Conservation (phyloP, 2,797 vertebrate species). For the Pristis pectinata region DNA sequence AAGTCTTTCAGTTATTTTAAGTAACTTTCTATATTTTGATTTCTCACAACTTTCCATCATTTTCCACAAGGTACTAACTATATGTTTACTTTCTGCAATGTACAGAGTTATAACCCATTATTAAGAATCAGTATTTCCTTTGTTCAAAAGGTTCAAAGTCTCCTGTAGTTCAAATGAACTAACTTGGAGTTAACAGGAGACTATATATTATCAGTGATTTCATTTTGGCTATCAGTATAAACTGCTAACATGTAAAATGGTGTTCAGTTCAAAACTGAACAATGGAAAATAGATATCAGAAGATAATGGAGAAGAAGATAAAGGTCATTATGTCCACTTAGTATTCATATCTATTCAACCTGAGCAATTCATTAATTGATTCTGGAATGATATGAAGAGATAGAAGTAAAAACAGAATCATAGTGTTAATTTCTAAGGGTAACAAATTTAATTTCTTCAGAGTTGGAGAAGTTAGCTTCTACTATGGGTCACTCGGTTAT, state of each 20-base stretch:
- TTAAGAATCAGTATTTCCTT: neutral
- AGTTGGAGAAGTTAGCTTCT: neutral
- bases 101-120: neutral
- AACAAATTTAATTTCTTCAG: neutral
- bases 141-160: neutral
- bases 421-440: neutral
- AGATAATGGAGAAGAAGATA: neutral
- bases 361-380: neutral
- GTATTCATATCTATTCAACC: neutral
- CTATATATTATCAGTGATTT: neutral
- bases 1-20: neutral
- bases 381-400: neutral
- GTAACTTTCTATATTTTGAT: neutral
- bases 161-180: neutral
- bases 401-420: neutral
- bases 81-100: neutral
- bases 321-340: neutral
- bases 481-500: neutral
- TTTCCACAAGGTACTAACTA: neutral
- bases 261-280: neutral
- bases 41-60: neutral
- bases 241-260: conserved; percentile 5
- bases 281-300: neutral
- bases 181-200: neutral
- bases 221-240: neutral